These are phyloP conservation scores for Agrilus cyanescens DNA, from an alignment of 2,888 invertebrate genomes.

Conservation along the genomic window DNA sequence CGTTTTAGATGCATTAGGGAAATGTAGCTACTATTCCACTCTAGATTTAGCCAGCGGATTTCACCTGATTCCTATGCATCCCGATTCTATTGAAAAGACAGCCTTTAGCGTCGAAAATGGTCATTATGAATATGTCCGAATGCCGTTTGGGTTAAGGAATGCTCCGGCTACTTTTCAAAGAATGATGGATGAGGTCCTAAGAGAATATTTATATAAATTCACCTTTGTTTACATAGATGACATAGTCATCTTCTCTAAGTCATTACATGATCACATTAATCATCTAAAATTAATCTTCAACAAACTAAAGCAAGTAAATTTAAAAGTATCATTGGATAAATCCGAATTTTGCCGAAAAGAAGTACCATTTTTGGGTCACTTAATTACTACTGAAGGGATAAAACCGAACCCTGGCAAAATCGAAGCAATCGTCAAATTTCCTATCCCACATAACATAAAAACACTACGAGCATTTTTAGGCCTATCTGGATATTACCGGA, in stretches of 20 bases:
- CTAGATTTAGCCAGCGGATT: no score
- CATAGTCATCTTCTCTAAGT: conserved; percentile 7
- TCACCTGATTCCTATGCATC: no score
- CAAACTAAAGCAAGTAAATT: conserved; percentile 6
- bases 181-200: conserved; percentile 8
- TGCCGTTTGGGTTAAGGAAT: no score
- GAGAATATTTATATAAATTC: conserved; percentile 6
- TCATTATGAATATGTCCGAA: conserved; percentile 11
- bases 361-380: conserved; percentile 8
- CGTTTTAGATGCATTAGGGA: no score
- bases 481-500: conserved; percentile 5
- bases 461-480: conserved; percentile 9
- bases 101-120: no score
- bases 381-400: conserved; percentile 8
- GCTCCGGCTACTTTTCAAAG: conserved; percentile 9
- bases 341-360: conserved; percentile 9
- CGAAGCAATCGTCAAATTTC: conserved; percentile 6
- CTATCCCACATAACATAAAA: conserved; percentile 8
- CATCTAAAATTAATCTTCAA: conserved; percentile 7
- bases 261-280: conserved; percentile 6
- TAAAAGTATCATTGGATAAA: conserved; percentile 9
- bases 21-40: no score
- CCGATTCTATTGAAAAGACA: no score
- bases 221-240: conserved; percentile 12
- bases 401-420: conserved; percentile 10